These are phyloP conservation scores for Hydrolagus affinis DNA, from an alignment of 2,113 vertebrate species.

Conservation along the genomic window DNA sequence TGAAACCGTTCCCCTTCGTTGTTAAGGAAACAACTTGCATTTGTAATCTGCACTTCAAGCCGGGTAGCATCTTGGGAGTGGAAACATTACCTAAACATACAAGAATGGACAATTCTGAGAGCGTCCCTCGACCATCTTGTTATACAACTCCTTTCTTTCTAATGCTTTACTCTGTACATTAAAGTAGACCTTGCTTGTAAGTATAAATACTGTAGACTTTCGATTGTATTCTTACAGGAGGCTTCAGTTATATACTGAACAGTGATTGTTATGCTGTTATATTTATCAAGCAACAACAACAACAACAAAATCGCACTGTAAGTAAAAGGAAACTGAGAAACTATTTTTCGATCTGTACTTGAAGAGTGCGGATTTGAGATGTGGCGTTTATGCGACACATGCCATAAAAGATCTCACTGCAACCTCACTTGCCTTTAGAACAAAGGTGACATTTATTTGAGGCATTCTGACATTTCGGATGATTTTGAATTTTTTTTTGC, in stretches of 20 bases:
- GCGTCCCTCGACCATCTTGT: too few species aligned
- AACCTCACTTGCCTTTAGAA: not conserved
- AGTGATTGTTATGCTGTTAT: not conserved
- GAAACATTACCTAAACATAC: too few species aligned
- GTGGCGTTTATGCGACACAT: not conserved
- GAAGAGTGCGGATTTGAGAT: not conserved
- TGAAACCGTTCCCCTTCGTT: too few species aligned
- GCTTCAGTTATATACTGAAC: not conserved
- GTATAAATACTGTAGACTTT: not conserved
- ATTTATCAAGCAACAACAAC: not conserved
- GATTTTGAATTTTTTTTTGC: not conserved
- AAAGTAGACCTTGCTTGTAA: too few species aligned
- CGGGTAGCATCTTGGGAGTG: too few species aligned
- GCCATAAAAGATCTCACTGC: not conserved
- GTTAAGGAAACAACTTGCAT: too few species aligned
- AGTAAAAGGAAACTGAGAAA: not conserved
- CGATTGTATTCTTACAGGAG: not conserved
- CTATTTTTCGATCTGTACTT: not conserved
- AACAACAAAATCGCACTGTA: too few species aligned
- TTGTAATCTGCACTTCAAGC: too few species aligned
- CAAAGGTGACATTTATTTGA: not conserved
- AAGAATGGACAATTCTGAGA: too few species aligned
- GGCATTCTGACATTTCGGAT: not conserved
- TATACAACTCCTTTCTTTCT: too few species aligned
- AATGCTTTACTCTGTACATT: too few species aligned